Evolutionary conservation across 1,140 invertebrate genomes (phyloP).

Genomic region (Phenacoccus solenopsis): DNA sequence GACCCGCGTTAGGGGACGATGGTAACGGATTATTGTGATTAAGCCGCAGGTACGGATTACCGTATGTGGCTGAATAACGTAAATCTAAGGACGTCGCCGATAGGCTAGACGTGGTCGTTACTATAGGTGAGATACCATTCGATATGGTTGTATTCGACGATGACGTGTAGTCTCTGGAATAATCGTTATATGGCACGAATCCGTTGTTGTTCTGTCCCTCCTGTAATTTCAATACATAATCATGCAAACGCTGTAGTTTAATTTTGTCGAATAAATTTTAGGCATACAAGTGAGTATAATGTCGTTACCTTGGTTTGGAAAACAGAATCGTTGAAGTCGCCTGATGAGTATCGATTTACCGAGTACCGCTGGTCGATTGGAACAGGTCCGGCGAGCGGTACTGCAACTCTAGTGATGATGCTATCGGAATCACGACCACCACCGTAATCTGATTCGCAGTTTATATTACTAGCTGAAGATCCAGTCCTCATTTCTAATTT

Average conservation of each 20-base stretch:
- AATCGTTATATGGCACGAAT: constrained; percentile 79
- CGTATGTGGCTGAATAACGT: constrained; percentile 73
- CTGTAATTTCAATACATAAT: constrained; percentile 37
- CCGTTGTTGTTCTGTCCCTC: constrained; percentile 73
- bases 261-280: neutral
- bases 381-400: constrained; percentile 62
- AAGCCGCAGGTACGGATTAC: constrained; percentile 69
- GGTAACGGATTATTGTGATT: constrained; percentile 39
- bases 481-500: constrained; percentile 77
- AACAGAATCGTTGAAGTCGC: constrained; percentile 67
- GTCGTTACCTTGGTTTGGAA: constrained; percentile 46
- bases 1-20: constrained; percentile 53
- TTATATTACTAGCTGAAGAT: constrained; percentile 50
- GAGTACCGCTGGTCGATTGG: constrained; percentile 41
- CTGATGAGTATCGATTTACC: constrained; percentile 63
- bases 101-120: constrained; percentile 32
- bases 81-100: constrained; percentile 49
- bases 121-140: constrained; percentile 29
- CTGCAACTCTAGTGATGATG: neutral
- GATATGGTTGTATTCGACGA: neutral
- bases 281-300: neutral
- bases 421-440: neutral
- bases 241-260: neutral
- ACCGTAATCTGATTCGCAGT: constrained; percentile 29
- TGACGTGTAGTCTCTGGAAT: constrained; percentile 46